Evolutionary conservation across 2,888 invertebrate species (phyloP), one percentile per base, ranked within the genome.

Genomic region (Drosophila affinis): DNA sequence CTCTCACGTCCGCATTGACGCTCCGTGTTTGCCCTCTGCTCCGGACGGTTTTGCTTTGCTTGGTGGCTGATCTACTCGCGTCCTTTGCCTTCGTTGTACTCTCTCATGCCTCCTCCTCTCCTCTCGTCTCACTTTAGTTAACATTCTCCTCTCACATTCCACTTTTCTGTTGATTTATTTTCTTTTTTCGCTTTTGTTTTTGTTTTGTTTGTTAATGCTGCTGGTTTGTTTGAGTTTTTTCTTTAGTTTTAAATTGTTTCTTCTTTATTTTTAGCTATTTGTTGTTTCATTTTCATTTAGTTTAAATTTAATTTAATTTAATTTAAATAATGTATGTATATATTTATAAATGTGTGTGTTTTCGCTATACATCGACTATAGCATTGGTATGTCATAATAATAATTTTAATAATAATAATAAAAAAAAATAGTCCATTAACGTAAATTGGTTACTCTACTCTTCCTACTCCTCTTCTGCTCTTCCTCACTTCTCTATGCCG

Each of bases 291-390:
- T 64, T 72, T 65, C 62, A 69, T 81, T 70, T 74, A 62, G 54
- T 74, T 74, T 62, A 62, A 76, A 74, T 79, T 79, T 85, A 87
- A 74, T 81, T 79, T 85, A 87, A 74, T 81, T 79, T 85, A 85
- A 86, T 82, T 88, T 82, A 82, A 88, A 82, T 85, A 85, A 85
- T 74, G 57, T 72, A 73, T 51, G 73, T 45, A 51, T 60, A 52
- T 70, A 62, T 62, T 24, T 55, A 62, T 57, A n/a, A 21, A 57
- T 64, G 63, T 71, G 62, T 18, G 73, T 56, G 52, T 62, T 71
- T 72, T 73, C 45, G 71, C 71, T 71, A 71, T 73, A 73, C 56
- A 74, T 47, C 32, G 44, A 45, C 56, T 64, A 71, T 71, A 71
- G 71, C 71, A 39, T 49, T 73, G 71, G 71, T 71, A 73, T 73